phyloP scores from a whole-genome alignment of 2,797 vertebrate genomes.

The Phoebastria nigripes region DNA sequence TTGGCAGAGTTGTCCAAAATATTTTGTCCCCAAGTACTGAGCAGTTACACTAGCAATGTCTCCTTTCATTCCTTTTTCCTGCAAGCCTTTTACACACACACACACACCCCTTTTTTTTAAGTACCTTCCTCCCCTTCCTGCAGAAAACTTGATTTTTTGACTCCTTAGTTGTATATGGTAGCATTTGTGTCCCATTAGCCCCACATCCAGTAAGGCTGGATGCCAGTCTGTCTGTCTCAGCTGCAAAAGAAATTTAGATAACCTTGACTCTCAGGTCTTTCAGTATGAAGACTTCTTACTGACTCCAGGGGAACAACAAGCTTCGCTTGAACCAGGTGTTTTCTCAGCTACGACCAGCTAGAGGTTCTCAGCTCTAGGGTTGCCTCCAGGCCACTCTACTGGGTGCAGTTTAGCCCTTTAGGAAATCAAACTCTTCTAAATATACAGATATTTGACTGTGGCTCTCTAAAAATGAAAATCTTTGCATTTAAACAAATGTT shows the following conservation, averaged over 20 bases:
- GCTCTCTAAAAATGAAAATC: conserved; percentile 31
- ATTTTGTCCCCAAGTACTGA: not conserved
- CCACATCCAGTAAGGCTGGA: not conserved
- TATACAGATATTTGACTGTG: conserved; percentile 6
- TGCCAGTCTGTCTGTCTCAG: not conserved
- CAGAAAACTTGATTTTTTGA: not conserved
- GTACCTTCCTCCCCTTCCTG: not conserved
- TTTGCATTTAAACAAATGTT: conserved; percentile 54
- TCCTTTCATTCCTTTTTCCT: not conserved
- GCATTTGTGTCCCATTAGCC: not conserved
- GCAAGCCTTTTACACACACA: not conserved
- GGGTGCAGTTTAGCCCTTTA: not conserved
- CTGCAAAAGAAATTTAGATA: not conserved
- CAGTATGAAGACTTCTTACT: not conserved
- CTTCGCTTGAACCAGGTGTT: not conserved
- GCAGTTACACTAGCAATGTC: not conserved
- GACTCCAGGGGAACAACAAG: not conserved
- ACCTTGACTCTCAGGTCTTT: not conserved
- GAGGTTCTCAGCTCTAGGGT: not conserved
- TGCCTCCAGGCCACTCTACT: not conserved
- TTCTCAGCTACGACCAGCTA: not conserved
- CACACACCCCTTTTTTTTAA: no score
- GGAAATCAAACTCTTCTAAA: conserved; percentile 6
- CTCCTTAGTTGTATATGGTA: not conserved
- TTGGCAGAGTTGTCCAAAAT: not conserved